phyloP scores from a whole-genome alignment of 1,140 invertebrate genomes.

The Pygmarrhopalites habei region DNA sequence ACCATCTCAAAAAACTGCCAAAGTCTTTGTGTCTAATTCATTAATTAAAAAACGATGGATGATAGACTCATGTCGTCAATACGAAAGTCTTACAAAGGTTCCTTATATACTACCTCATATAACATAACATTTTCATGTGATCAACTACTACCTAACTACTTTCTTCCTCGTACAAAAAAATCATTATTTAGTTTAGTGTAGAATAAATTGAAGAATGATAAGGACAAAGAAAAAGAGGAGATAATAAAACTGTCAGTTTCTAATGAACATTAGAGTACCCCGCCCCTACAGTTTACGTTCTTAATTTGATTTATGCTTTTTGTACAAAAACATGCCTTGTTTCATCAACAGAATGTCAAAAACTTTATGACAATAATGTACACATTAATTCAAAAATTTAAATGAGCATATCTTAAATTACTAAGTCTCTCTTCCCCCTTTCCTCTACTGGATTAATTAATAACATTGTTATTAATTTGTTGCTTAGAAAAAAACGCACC shows the following conservation, averaged over 20 bases:
- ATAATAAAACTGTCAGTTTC: neutral
- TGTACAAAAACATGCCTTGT: neutral
- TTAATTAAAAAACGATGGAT: no score
- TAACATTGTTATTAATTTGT: neutral
- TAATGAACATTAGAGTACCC: neutral
- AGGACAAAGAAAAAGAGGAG: no score
- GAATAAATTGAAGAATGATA: no score
- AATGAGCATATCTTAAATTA: neutral
- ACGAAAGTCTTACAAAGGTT: no score
- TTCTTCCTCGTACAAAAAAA: no score
- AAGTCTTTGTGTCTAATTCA: neutral
- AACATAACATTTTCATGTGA: no score
- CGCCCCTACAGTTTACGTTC: neutral
- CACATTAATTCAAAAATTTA: neutral
- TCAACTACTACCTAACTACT: no score
- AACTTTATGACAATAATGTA: neutral
- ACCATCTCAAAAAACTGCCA: neutral
- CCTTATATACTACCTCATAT: no score
- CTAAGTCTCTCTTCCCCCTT: neutral
- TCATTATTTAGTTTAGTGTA: no score
- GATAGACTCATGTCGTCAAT: no score
- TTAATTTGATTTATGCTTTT: neutral
- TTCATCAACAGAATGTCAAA: neutral
- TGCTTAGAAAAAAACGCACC: neutral
- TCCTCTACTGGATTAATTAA: neutral